Evolutionary conservation across 2,113 vertebrate genomes (phyloP), one percentile per base, ranked within the genome.

Genomic region (Corydoras maculifer): DNA sequence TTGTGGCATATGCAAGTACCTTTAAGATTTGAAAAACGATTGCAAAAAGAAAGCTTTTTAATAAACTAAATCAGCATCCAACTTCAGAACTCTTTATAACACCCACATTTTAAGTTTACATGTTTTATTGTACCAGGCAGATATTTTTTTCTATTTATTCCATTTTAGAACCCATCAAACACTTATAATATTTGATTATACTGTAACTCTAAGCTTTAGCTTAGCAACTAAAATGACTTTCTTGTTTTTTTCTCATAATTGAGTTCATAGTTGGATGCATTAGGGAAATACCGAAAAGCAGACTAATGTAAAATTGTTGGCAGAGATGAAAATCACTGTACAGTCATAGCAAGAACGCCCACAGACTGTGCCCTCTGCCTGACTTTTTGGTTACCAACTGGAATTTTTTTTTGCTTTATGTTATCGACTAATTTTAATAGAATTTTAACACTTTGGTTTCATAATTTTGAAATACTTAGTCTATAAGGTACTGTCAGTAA

Each of bases 281-380:
- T 58, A 49, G 66, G 70, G 77, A 75, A 79, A 73, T 73, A 74
- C 65, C 77, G 73, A 49, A 13, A 43, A 69, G 32, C 62, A 30
- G 35, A 62, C 55, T 69, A 64, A 72, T 75, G 65, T 75, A 62
- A 75, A 57, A 73, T 30, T 62, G 63, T 51, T 73, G 57, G 55
- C 62, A 65, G 32, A 75, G 25, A 71, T 71, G 53, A 58, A 70
- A 78, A 62, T 13, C 59, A 66, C 50, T 58, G 62, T 62, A 60
- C 70, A 79, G 61, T 79, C 77, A 79, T 73, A 75, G 55, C 70
- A 1, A 54, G 66, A 75, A 35, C 32, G 30, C 77, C 77, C 68
- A 69, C 74, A 73, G 62, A 58, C 35, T 30, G 30, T 76, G 74
- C 70, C 77, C 77, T 78, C 62, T 35, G 30, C 32, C 62, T 78